These are phyloP conservation scores for Melanerpes aurifrons DNA, from an alignment of 2,113 vertebrate species.

Conservation along the genomic window DNA sequence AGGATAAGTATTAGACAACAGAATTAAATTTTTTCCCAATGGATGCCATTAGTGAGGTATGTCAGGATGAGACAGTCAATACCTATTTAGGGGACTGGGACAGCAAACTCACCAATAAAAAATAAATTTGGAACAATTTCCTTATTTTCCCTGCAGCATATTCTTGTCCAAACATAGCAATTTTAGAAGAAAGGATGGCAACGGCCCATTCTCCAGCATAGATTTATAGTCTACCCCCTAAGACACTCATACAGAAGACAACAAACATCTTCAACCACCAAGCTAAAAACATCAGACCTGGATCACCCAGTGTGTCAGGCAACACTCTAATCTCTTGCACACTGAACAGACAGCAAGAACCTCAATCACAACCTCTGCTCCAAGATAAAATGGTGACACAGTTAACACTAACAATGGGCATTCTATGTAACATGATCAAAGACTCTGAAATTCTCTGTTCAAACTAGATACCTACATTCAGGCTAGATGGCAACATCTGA, in stretches of 20 bases:
- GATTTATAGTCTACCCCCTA: neutral
- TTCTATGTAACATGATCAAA: neutral
- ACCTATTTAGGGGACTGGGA: neutral
- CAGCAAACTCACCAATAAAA: neutral
- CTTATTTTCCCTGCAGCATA: neutral
- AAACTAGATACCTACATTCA: neutral
- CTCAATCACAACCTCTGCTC: neutral
- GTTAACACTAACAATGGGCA: neutral
- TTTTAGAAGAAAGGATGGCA: neutral
- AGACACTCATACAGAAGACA: neutral
- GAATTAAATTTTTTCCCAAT: neutral
- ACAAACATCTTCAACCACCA: neutral
- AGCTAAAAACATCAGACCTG: neutral
- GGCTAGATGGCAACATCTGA: neutral
- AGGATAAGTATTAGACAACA: neutral
- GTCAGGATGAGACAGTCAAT: neutral
- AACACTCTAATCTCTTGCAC: neutral
- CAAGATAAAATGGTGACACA: neutral
- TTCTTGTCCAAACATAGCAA: neutral
- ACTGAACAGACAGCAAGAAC: neutral
- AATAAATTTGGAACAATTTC: neutral
- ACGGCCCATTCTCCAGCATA: neutral
- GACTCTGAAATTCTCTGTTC: neutral
- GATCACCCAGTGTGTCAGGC: rapidly evolving
- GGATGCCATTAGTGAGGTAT: neutral